Percentiles rank a stretch among this genome's conserved stretches.
Conservation (phyloP, 1,140 invertebrate genomes). For the Drosophila asahinai region DNA sequence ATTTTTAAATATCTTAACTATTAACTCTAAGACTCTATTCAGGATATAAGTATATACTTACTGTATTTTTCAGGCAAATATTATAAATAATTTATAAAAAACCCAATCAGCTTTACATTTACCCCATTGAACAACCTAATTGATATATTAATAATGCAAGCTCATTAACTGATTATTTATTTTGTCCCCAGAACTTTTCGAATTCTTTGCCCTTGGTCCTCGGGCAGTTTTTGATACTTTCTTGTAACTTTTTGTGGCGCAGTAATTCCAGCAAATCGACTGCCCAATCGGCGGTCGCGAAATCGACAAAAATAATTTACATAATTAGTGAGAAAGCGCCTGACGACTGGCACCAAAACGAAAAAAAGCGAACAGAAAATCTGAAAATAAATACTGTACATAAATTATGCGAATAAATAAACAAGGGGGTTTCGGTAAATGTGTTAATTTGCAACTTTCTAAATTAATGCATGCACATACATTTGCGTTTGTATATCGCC, state of each 20-base stretch:
- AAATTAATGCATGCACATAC: conserved; percentile 60
- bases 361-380: conserved; percentile 34
- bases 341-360: conserved; percentile 25
- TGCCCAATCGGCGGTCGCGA: conserved; percentile 25
- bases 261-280: conserved; percentile 32
- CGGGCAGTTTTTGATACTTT: conserved; percentile 10
- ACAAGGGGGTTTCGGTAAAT: conserved; percentile 50
- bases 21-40: not conserved
- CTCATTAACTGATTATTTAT: conserved; percentile 35
- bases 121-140: not conserved
- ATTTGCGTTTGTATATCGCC: conserved; percentile 41
- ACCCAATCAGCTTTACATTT: not conserved
- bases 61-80: not conserved
- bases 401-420: conserved; percentile 65
- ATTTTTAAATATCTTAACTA: too few relatives aligned
- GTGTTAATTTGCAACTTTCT: conserved; percentile 80
- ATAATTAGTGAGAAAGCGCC: conserved; percentile 58
- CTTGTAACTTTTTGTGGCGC: conserved; percentile 23
- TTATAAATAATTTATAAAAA: not conserved
- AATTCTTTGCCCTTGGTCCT: not conserved
- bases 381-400: conserved; percentile 58
- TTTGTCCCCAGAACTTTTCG: not conserved
- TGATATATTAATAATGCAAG: conserved; percentile 28
- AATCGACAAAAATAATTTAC: conserved; percentile 47
- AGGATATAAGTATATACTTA: not conserved